Conservation (phyloP, 2,113 vertebrate species). For the Ranitomeya imitator region DNA sequence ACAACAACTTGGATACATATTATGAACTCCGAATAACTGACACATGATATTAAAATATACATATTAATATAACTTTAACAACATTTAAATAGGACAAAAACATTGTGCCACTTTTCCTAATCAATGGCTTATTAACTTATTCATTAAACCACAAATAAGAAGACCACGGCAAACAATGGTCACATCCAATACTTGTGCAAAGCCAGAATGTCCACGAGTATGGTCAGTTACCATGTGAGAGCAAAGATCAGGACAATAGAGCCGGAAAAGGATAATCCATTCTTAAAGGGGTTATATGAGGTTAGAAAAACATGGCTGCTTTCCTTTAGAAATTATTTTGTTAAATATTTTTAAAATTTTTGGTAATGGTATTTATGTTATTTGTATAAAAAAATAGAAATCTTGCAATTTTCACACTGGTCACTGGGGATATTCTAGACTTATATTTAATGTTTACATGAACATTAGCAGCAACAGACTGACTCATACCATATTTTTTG, state of each 20-base stretch:
- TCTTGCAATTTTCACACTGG: too few relatives aligned
- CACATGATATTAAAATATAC: constrained; percentile 13
- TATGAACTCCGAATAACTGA: background rate
- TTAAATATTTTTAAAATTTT: too few relatives aligned
- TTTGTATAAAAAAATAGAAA: too few relatives aligned
- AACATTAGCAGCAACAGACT: too few relatives aligned
- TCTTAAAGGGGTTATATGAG: background rate
- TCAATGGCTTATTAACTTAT: background rate
- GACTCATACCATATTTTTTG: too few relatives aligned
- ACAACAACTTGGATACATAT: background rate
- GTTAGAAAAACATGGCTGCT: background rate
- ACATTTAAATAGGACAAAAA: background rate
- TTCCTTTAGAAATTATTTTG: background rate
- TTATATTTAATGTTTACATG: too few relatives aligned
- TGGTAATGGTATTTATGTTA: too few relatives aligned
- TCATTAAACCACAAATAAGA: background rate
- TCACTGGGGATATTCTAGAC: too few relatives aligned
- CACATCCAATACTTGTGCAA: constrained; percentile 4
- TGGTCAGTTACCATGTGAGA: background rate
- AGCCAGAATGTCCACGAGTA: background rate
- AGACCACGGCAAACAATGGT: background rate
- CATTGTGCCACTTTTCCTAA: background rate
- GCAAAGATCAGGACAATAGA: background rate
- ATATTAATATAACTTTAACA: background rate
- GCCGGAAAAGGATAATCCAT: background rate